Percentiles rank a stretch among this genome's conserved stretches.
These are phyloP conservation scores for Caenorhabditis sp. DNA, from an alignment of 2,888 invertebrate species.

Conservation along the genomic window DNA sequence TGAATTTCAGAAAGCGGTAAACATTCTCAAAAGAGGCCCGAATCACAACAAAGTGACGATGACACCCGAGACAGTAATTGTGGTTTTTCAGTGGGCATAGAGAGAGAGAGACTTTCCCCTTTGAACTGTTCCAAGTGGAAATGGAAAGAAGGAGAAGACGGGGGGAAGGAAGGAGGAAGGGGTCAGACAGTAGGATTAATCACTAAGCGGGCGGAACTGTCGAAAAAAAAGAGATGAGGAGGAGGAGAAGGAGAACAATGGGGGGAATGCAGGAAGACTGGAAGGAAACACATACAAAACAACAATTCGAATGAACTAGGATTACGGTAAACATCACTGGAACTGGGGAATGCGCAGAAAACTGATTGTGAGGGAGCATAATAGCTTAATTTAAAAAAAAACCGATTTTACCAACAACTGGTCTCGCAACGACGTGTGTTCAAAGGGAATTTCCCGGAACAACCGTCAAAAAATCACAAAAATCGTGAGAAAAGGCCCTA, in stretches of 20 bases:
- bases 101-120: not conserved
- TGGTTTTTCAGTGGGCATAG: conserved; percentile 5
- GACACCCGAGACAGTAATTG: not conserved
- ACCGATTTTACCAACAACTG: too few relatives aligned
- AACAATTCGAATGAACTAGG: too few relatives aligned
- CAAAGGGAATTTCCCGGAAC: too few relatives aligned
- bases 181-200: conserved; percentile 30
- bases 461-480: too few relatives aligned
- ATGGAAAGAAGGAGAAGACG: not conserved
- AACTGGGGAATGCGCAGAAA: too few relatives aligned
- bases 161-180: not conserved
- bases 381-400: too few relatives aligned
- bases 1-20: not conserved
- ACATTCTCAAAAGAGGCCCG: not conserved
- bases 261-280: not conserved
- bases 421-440: too few relatives aligned
- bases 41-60: conserved; percentile 2
- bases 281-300: not conserved
- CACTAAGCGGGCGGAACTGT: conserved; percentile 19
- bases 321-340: too few relatives aligned
- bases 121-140: not conserved
- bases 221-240: too few relatives aligned
- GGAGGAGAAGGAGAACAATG: not conserved
- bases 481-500: too few relatives aligned
- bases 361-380: too few relatives aligned